These are phyloP conservation scores for Ctenopoma multispine DNA, from an alignment of 2,797 vertebrate genomes.

Conservation along the genomic window DNA sequence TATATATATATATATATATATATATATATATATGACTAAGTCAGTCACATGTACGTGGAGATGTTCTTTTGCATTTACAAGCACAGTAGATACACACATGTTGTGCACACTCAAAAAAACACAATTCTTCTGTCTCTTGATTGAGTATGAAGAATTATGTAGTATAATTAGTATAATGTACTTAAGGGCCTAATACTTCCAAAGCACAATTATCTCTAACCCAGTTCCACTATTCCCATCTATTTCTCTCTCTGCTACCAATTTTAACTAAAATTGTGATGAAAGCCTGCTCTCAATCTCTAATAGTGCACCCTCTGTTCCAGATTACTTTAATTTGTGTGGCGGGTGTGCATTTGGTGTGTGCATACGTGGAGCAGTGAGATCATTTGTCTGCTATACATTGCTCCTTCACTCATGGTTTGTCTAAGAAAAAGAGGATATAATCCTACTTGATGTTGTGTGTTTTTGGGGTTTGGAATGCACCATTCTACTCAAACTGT, in stretches of 20 bases:
- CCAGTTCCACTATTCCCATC: constrained; percentile 5
- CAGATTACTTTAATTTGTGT: constrained; percentile 71
- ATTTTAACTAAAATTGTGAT: constrained; percentile 36
- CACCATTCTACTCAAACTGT: too few relatives aligned
- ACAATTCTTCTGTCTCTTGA: background rate
- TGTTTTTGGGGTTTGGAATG: too few relatives aligned
- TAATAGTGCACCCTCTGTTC: constrained; percentile 37
- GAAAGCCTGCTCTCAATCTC: constrained; percentile 52
- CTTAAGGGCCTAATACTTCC: constrained; percentile 33
- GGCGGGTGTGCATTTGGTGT: constrained; percentile 12
- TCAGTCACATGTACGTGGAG: background rate
- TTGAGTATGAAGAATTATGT: constrained; percentile 16
- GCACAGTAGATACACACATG: background rate
- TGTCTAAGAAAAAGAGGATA: too few relatives aligned
- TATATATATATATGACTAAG: constrained; percentile 5
- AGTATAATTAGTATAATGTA: too few relatives aligned
- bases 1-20: too few relatives aligned
- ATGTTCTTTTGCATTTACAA: background rate
- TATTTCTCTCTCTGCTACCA: constrained; percentile 7
- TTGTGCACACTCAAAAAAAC: background rate
- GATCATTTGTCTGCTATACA: constrained; percentile 16
- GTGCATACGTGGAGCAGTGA: constrained; percentile 8
- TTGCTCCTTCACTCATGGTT: too few relatives aligned
- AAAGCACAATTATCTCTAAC: constrained; percentile 38
- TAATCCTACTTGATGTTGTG: too few relatives aligned